These are phyloP conservation scores for Ectobius pallidus DNA, from an alignment of 2,888 invertebrate genomes.

Conservation along the genomic window DNA sequence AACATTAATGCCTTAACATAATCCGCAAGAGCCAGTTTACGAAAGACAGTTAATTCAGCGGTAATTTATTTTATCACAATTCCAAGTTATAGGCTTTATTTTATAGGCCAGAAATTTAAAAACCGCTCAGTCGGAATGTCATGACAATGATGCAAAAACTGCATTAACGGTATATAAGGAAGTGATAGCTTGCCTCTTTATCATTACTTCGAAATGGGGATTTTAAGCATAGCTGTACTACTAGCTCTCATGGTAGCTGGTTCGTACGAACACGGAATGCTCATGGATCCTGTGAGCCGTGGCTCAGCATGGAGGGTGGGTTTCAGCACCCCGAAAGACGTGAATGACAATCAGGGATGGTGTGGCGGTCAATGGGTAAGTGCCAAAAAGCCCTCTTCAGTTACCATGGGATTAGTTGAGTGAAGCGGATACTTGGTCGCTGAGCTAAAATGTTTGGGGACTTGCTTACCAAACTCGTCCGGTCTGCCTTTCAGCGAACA, in stretches of 20 bases:
- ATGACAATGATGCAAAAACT: not conserved
- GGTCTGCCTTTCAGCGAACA: too few species aligned
- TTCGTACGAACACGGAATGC: constrained; percentile 59
- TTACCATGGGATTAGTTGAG: too few species aligned
- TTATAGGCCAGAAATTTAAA: not conserved
- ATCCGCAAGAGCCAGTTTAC: not conserved
- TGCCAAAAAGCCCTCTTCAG: too few species aligned
- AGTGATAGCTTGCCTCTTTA: not conserved
- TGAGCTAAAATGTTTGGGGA: too few species aligned
- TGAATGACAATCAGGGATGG: constrained; percentile 59
- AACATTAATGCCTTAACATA: too few species aligned
- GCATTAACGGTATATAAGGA: constrained; percentile 3
- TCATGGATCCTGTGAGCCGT: constrained; percentile 60
- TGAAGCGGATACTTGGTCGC: too few species aligned
- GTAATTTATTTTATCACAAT: not conserved
- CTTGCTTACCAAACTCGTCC: too few species aligned
- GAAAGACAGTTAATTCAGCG: not conserved
- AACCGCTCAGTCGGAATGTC: not conserved
- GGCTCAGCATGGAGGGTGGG: constrained; percentile 62
- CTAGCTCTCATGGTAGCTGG: not conserved
- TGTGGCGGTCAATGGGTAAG: constrained; percentile 57
- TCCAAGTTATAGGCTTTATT: not conserved
- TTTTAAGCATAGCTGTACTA: not conserved
- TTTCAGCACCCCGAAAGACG: constrained; percentile 57
- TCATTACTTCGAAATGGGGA: not conserved